A percentile compares a stretch with the other conserved stretches of the same genome.
Evolutionary conservation across 1,140 invertebrate genomes (phyloP).

Genomic region (Halictus rubicundus): DNA sequence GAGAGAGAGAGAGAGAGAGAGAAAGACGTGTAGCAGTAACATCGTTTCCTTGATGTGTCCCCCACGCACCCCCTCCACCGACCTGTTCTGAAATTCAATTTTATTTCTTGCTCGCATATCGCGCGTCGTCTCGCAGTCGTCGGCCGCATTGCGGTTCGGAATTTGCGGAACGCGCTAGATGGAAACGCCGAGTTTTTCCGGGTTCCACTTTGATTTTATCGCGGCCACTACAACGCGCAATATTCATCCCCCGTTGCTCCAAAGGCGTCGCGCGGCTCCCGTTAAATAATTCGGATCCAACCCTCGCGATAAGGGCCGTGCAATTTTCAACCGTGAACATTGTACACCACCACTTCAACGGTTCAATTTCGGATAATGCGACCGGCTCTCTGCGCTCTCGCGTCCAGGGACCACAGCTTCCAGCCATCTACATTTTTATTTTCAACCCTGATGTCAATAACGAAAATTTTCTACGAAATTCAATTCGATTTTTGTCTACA

Average conservation of each 20-base stretch:
- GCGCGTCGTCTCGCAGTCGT: slow-evolving; percentile 40
- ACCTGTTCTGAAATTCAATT: slow-evolving; percentile 46
- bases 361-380: no score
- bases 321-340: background rate
- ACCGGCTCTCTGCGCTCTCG: no score
- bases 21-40: slow-evolving; percentile 14
- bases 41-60: slow-evolving; percentile 31
- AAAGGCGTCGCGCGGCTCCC: background rate
- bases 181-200: slow-evolving; percentile 60
- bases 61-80: background rate
- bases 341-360: no score
- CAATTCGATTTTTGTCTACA: no score
- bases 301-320: background rate
- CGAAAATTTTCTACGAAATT: no score
- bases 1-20: background rate
- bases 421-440: no score
- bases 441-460: no score
- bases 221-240: slow-evolving; percentile 49
- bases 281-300: slow-evolving; percentile 34
- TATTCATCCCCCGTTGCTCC: slow-evolving; percentile 45
- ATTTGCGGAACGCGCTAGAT: slow-evolving; percentile 61
- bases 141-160: slow-evolving; percentile 43
- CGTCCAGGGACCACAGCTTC: no score
- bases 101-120: slow-evolving; percentile 65
- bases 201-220: slow-evolving; percentile 60